Evolutionary conservation across 2,888 invertebrate species (phyloP), one percentile per base, ranked within the genome.

Genomic region (Trichopria drosophilae): DNA sequence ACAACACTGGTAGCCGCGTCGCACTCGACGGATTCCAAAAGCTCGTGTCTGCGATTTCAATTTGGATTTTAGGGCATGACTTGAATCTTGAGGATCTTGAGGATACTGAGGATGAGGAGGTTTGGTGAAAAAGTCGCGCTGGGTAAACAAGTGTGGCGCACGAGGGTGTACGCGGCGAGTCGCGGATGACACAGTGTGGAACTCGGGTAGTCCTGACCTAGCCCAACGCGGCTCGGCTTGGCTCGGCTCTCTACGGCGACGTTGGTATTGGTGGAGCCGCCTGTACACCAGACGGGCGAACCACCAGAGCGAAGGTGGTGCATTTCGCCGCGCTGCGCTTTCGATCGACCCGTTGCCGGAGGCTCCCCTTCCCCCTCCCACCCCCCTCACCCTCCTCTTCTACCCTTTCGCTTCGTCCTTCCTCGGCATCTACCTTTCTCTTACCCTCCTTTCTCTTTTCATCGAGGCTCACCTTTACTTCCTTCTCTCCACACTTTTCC

Each of bases 201-300:
- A 73, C 73, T 72, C 73, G 72, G 73, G 66, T 66, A 71, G 71
- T 71, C 73, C 74, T 73, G 75, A 75, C 75, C 75, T 75, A 73
- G 71, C 74, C 68, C 75, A 74, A 73, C 74, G 68, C 72, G 71
- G 69, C 67, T 66, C 66, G 63, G 69, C 71, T 72, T 70, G 72
- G 66, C 71, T 68, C 62, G 64, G 54, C 60, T 57, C 58, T 58
- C 62, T 53, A 58, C 54, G 58, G 51, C 56, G 29, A 56, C 61
- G 60, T 60, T 65, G 62, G 67, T 68, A 66, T 69, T 66, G 70
- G 69, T 68, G 62, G 63, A 61, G 55, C 57, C 51, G 55, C 52
- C 22, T 46, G 54, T 46, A 52, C 63, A 67, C 62, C 63, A 61
- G 62, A 63, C 67, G 63, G 61, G 61, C 67, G 63, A 63, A 59